A percentile compares a stretch with the other conserved stretches of the same genome.
These are phyloP conservation scores for Ochropleura leucogaster DNA, from an alignment of 2,888 invertebrate species.

Conservation along the genomic window DNA sequence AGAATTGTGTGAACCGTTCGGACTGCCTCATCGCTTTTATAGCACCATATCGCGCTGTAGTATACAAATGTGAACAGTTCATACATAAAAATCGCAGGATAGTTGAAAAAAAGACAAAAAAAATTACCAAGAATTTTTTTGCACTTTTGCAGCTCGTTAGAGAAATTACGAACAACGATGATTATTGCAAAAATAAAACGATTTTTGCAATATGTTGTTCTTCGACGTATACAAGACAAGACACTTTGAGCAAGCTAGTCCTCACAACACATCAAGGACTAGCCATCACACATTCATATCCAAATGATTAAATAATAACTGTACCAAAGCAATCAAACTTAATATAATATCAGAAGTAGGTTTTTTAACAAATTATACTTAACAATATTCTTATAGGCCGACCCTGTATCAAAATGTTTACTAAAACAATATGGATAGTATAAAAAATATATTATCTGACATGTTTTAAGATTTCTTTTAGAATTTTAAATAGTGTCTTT, in stretches of 20 bases:
- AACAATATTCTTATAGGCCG: slow-evolving; percentile 29
- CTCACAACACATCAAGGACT: background rate
- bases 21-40: background rate
- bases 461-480: slow-evolving; percentile 14
- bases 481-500: background rate
- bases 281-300: background rate
- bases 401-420: slow-evolving; percentile 34
- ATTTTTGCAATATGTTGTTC: background rate
- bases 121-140: background rate
- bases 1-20: background rate
- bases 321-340: background rate
- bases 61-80: background rate
- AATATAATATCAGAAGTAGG: slow-evolving; percentile 17
- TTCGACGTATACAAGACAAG: background rate
- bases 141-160: background rate
- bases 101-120: background rate
- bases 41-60: background rate
- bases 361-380: slow-evolving; percentile 43
- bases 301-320: background rate
- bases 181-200: background rate
- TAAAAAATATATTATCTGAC: slow-evolving; percentile 24
- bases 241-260: background rate
- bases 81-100: background rate
- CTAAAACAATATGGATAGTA: slow-evolving; percentile 21
- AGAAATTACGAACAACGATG: background rate